Evolutionary conservation across 2,113 vertebrate genomes (phyloP).

Genomic region (Hippocampus comes): DNA sequence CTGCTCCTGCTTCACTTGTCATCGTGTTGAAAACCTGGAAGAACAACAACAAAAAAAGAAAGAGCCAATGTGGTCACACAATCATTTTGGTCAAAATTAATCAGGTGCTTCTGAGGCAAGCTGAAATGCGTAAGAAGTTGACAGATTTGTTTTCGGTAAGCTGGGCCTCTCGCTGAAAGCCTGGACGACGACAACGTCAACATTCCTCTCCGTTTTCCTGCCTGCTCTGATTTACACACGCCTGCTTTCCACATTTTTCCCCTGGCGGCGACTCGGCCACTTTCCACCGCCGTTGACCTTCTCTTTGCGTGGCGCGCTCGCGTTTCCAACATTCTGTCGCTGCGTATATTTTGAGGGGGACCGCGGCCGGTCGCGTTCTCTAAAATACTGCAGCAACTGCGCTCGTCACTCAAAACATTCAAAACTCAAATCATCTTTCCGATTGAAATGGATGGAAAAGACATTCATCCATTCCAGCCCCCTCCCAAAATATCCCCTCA

Average conservation of each 20-base stretch:
- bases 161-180: too few species aligned
- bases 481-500: too few species aligned
- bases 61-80: not conserved
- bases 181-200: not conserved
- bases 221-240: conserved; percentile 43
- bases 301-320: not conserved
- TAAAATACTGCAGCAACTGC: too few species aligned
- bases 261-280: conserved; percentile 3
- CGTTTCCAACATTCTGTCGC: conserved; percentile 15
- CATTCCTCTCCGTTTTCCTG: conserved; percentile 27
- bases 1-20: conserved; percentile 69
- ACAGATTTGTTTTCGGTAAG: too few species aligned
- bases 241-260: conserved; percentile 35
- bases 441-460: too few species aligned
- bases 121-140: too few species aligned
- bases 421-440: too few species aligned
- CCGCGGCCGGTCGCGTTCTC: not conserved
- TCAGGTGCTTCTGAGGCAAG: not conserved
- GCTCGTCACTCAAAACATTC: too few species aligned
- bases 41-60: conserved; percentile 44
- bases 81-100: not conserved
- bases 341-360: not conserved
- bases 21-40: conserved; percentile 76
- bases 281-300: conserved; percentile 6
- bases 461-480: too few species aligned